These are phyloP conservation scores for Rotaria sp. DNA, from an alignment of 2,888 invertebrate genomes.

Conservation along the genomic window DNA sequence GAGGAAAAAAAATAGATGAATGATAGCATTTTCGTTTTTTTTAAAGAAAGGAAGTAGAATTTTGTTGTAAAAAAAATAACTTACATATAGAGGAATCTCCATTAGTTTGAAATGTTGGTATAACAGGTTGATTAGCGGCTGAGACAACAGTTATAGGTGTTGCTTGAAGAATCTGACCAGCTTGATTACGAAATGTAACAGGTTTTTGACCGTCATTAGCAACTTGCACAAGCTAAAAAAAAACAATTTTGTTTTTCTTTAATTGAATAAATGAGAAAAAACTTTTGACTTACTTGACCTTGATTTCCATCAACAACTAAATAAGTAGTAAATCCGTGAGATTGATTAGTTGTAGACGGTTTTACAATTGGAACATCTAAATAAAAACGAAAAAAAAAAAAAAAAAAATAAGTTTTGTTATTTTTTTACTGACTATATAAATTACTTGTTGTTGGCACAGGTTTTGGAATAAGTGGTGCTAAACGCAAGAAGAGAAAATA, in stretches of 20 bases:
- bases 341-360: background rate
- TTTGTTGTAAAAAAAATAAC: background rate
- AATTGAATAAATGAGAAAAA: background rate
- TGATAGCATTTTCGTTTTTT: background rate
- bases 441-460: background rate
- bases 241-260: background rate
- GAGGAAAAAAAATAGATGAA: background rate
- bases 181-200: background rate
- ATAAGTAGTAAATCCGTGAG: background rate
- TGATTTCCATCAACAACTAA: conserved; percentile 29
- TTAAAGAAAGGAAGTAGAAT: no score
- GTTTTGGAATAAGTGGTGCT: background rate
- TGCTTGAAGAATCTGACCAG: background rate
- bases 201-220: background rate
- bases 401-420: no score
- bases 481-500: background rate
- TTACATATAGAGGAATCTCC: background rate
- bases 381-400: background rate
- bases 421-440: no score
- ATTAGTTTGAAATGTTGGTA: background rate
- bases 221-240: background rate
- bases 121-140: background rate
- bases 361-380: background rate
- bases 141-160: background rate
- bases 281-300: background rate